Evolutionary conservation across 2,888 invertebrate genomes (phyloP), one percentile per base, ranked within the genome.

Genomic region (Tetanocera ferruginea): DNA sequence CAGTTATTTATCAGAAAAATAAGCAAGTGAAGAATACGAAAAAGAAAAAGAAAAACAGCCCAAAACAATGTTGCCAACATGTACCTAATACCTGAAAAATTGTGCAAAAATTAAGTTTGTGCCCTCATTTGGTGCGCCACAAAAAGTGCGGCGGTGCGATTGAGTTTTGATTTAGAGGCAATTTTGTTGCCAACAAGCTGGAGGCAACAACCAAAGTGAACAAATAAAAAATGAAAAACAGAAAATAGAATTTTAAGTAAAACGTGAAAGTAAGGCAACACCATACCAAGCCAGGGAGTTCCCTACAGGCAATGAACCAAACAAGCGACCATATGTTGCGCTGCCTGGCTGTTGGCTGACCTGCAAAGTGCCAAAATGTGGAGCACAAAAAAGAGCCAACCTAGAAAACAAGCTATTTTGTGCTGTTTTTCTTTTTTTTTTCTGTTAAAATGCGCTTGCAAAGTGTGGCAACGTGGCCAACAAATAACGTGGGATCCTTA

Each of bases 111-210:
- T 57, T 55, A 55, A 31, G 52, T 55, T 37, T 37, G 37, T 71
- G 71, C 34, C 57, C 57, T 55, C 57, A 37, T 57, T 72, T 72
- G 37, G 57, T 37, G 72, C 19, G 74, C 28, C 31, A 19, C 19
- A 19, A 49, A 64, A 64, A n/a, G 6, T 37, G 55, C 19, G 57
- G 57, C 60, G 64, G 14, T 49, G 74, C 64, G 25, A 66, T 34
- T 75, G 60, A 66, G 55, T 66, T 66, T 66, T 75, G 75, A 75
- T 75, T 66, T 75, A 75, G 25, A 75, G 66, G 66, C 75, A 75
- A 75, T 75, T 75, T 75, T 17, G 60, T 51, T 66, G 60, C 66
- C 73, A 75, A 31, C 52, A 52, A 8, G 52, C 75, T 75, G 52
- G 52, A 66, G 75, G 75, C 75, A 66, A 75, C 75, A 66, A 75